Percentiles rank a stretch among this genome's conserved stretches.
phyloP scores from a whole-genome alignment of 2,888 invertebrate species.

The Crocallis elinguaria region DNA sequence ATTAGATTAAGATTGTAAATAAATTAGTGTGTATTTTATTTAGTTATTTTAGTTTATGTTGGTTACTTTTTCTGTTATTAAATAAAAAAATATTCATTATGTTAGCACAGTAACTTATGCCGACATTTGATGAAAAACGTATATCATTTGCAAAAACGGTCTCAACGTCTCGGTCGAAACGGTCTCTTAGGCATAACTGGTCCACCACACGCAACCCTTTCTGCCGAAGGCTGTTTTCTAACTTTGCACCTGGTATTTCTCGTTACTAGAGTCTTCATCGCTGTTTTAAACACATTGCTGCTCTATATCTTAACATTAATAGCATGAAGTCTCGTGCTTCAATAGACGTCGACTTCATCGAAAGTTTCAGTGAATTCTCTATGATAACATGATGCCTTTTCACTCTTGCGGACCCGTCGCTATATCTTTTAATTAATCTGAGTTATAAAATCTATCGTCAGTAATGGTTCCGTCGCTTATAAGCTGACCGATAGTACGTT shows the following conservation, averaged over 20 bases:
- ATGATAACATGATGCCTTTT: constrained; percentile 67
- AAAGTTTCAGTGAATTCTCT: constrained; percentile 51
- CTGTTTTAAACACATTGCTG: constrained; percentile 39
- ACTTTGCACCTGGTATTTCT: constrained; percentile 63
- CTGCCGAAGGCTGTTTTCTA: constrained; percentile 69
- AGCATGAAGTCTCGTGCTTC: not conserved
- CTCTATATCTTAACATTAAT: not conserved
- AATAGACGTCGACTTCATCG: constrained; percentile 39
- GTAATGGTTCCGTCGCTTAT: constrained; percentile 68
- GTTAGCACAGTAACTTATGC: constrained; percentile 48
- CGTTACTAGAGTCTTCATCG: constrained; percentile 51
- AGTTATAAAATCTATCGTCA: constrained; percentile 72
- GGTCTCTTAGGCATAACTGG: constrained; percentile 76
- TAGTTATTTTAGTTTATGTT: too few species aligned
- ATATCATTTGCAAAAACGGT: constrained; percentile 75
- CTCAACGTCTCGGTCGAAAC: constrained; percentile 64
- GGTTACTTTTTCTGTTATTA: too few species aligned
- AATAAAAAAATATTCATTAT: too few species aligned
- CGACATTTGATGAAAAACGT: constrained; percentile 71
- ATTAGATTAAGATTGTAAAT: too few species aligned
- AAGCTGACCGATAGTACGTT: constrained; percentile 47
- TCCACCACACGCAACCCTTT: constrained; percentile 76
- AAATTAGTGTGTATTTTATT: too few species aligned
- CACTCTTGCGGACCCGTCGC: constrained; percentile 63
- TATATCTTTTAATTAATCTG: constrained; percentile 83